These are phyloP conservation scores for Drosophila azteca DNA, from an alignment of 1,140 invertebrate genomes.

Conservation along the genomic window DNA sequence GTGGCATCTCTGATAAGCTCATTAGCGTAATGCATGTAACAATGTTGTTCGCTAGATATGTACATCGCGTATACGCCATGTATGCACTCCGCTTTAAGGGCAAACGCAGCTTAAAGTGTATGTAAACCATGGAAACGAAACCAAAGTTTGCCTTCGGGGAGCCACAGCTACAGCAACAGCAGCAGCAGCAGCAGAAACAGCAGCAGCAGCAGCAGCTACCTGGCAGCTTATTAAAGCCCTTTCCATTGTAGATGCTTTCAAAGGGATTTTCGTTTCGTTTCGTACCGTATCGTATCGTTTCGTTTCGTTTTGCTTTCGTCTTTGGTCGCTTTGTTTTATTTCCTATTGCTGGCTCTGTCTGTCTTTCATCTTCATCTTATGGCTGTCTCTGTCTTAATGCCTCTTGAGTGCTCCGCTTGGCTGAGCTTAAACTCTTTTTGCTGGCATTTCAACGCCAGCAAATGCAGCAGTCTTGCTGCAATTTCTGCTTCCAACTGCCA, in stretches of 20 bases:
- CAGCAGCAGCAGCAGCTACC: constrained; percentile 3
- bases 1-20: constrained; percentile 49
- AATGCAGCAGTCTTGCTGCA: constrained; percentile 45
- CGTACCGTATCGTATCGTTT: no score
- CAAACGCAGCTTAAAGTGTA: constrained; percentile 61
- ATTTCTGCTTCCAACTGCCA: constrained; percentile 49
- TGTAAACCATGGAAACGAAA: constrained; percentile 53
- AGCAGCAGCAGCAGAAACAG: no score
- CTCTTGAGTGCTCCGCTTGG: constrained; percentile 72
- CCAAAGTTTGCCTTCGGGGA: constrained; percentile 36
- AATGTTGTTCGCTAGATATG: constrained; percentile 48
- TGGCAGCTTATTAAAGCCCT: constrained; percentile 55
- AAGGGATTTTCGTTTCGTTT: constrained; percentile 29
- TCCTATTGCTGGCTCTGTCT: constrained; percentile 15
- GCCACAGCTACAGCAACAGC: background rate
- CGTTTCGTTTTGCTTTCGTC: background rate
- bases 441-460: constrained; percentile 59
- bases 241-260: constrained; percentile 44
- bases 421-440: constrained; percentile 73
- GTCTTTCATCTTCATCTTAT: constrained; percentile 14
- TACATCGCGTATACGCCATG: constrained; percentile 49
- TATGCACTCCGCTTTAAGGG: constrained; percentile 29
- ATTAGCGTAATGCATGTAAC: constrained; percentile 64
- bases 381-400: constrained; percentile 59
- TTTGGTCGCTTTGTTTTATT: constrained; percentile 6